Base-by-base conservation (phyloP, 2,888 invertebrate species). In the Theristus sp. region DNA sequence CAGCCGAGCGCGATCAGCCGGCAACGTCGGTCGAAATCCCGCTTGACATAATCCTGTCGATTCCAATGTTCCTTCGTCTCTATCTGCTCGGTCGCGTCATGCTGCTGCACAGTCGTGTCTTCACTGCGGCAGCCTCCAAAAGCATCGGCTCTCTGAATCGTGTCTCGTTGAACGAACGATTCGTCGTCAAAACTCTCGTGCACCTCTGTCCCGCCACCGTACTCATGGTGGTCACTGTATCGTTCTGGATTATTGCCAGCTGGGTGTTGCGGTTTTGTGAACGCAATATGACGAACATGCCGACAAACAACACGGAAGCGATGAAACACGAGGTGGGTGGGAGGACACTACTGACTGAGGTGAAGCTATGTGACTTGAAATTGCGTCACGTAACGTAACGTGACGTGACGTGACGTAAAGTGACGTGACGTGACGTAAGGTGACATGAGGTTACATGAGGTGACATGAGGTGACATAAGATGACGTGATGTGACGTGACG, bases 31-130 rank as follows among this genome's bases (percentile, higher is more conserved):
- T 67, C 81, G 80, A 81, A 78, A 90, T 91, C 73, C 89, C 91
- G 62, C 86, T 93, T 75, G 98, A 98, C 78, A 90, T 96, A 72
- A 86, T 93, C 69, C 83, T 98, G 71, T 94, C 96, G 71, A 81
- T 99, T 79, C 94, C 94, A 74, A 98, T 99, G 98, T 98, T 98
- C 83, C 85, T 96, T 79, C 84, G 98, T 75, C 85, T 98, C 74
- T 98, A 98, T 81, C 84, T 98, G 78, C 93, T 98, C 80, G 94
- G 93, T 81, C 85, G 98, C 74, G 96, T 96, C 72, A 96, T 98
- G 96, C 82, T 98, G 75, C 83, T 99, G 71, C 98, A 98, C 81
- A 93, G 91, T 79, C 93, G 96, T 82, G 82, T 96, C 71, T 96
- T 98, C 81, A 98, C 96, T 67, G 96, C 98, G 79, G 94, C 96